Base-by-base conservation (phyloP, 2,888 invertebrate genomes). In the Phyllotreta striolata region DNA sequence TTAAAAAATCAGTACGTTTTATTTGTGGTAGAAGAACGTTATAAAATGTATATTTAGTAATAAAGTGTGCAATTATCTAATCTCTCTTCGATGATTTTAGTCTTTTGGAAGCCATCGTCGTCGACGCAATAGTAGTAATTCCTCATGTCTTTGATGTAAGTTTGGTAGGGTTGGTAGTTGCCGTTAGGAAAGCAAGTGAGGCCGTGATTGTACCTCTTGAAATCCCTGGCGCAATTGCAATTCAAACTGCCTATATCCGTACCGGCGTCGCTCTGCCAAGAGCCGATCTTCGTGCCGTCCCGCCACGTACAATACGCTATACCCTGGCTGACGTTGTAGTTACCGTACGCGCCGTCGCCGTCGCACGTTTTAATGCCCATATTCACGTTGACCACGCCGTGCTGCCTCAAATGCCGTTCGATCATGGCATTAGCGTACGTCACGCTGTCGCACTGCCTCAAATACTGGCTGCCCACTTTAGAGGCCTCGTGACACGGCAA, bases 371-470 rank as follows among this genome's bases (percentile, higher is more conserved):
- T 79, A 44, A 79, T 77, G 13, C 84, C 83, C 64, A 86, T 82
- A 57, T 85, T 84, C 34, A 85, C 80, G 72, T 84, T 83, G 12
- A 73, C 79, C 2, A 87, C 87, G 12, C 90, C 90, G 75, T 89
- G 90, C 13, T 82, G 81, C 3, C 78, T 78, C 72, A 89, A 84
- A 75, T 87, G 85, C 52, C 82, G 79, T 58, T 81, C 78, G 67
- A 89, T 83, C 60, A 80, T 78, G 4, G 79, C 78, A 72, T 84
- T 82, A 3, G 87, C 88, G 66, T 85, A 83, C 38, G 84, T 83
- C 67, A 85, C 79, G 78, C 89, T 90, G 79, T 91, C 90, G 77
- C 90, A 91, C 77, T 84, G 84, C 70, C 90, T 82, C 60, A 88
- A 78, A 78, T 90, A 91, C 74, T 85, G 83, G 47, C 81, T 81